A percentile compares a stretch with the other conserved stretches of the same genome.
Evolutionary conservation across 2,113 vertebrate genomes (phyloP).

Genomic region (Garra rufa): DNA sequence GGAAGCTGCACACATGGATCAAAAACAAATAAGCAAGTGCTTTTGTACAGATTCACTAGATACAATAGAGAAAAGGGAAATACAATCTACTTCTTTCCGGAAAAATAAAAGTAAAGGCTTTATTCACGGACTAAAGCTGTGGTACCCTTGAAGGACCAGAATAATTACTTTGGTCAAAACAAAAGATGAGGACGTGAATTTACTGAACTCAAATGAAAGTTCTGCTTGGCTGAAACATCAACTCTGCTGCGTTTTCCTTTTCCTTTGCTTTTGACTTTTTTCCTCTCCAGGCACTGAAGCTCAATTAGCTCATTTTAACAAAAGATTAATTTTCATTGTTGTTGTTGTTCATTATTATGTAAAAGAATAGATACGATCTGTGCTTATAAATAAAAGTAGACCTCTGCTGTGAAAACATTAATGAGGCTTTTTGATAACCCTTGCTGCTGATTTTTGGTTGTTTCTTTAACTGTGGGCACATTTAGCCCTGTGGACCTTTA

Average conservation of each 20-base stretch:
- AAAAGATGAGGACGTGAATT: constrained; percentile 6
- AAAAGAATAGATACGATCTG: neutral
- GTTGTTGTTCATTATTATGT: constrained; percentile 6
- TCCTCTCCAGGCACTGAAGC: neutral
- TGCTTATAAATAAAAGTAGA: constrained; percentile 18
- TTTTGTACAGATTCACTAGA: too few relatives aligned
- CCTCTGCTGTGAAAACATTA: neutral
- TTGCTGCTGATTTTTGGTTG: neutral
- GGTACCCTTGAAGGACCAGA: constrained; percentile 18
- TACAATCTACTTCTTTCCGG: neutral
- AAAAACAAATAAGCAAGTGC: neutral
- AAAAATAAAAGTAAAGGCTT: constrained; percentile 23
- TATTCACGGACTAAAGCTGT: neutral
- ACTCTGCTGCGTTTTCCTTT: neutral
- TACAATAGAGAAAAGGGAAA: neutral
- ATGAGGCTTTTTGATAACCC: neutral
- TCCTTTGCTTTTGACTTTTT: neutral
- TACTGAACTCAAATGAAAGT: neutral
- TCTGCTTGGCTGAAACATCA: neutral
- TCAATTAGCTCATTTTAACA: neutral
- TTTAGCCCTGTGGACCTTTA: neutral
- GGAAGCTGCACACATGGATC: neutral
- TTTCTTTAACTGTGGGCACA: neutral
- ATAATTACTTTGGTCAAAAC: constrained; percentile 30
- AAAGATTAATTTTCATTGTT: constrained; percentile 13